Evolutionary conservation across 2,113 vertebrate species (phyloP).

Genomic region (Odocoileus hemionus): DNA sequence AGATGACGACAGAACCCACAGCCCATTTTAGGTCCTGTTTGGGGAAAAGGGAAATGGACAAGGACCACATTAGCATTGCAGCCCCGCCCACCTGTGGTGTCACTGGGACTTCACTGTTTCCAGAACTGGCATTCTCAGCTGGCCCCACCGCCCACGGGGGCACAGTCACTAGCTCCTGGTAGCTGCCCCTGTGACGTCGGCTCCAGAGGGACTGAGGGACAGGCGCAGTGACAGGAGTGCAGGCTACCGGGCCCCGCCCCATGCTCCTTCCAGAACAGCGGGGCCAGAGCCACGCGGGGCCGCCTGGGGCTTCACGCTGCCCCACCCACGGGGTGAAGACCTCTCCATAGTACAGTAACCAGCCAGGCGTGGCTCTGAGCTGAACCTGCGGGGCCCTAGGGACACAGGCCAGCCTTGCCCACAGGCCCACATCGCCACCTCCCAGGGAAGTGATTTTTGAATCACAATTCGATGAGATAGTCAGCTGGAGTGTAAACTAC

Average conservation of each 20-base stretch:
- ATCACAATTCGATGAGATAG: rapidly evolving
- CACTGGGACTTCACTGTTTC: not conserved
- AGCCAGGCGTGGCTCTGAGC: not conserved
- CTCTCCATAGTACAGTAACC: rapidly evolving
- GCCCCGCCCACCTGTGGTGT: rapidly evolving
- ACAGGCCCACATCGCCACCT: rapidly evolving
- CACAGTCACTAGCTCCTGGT: not conserved
- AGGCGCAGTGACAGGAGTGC: not conserved
- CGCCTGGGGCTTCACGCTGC: rapidly evolving
- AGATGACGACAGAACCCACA: not conserved
- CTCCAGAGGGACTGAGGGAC: not conserved
- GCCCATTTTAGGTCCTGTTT: not conserved
- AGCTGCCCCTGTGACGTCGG: rapidly evolving
- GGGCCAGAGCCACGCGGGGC: not conserved
- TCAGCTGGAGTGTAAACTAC: not conserved
- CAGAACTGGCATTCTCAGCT: not conserved
- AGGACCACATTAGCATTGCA: not conserved
- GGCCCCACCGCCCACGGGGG: not conserved
- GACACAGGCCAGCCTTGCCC: not conserved
- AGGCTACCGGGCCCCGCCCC: rapidly evolving
- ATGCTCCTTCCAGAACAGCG: rapidly evolving
- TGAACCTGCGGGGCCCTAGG: rapidly evolving
- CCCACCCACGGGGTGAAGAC: rapidly evolving
- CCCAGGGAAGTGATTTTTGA: not conserved
- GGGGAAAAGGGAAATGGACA: not conserved